These are phyloP conservation scores for Gorilla gorilla DNA, from an alignment of 2,113 vertebrate genomes.

Conservation along the genomic window DNA sequence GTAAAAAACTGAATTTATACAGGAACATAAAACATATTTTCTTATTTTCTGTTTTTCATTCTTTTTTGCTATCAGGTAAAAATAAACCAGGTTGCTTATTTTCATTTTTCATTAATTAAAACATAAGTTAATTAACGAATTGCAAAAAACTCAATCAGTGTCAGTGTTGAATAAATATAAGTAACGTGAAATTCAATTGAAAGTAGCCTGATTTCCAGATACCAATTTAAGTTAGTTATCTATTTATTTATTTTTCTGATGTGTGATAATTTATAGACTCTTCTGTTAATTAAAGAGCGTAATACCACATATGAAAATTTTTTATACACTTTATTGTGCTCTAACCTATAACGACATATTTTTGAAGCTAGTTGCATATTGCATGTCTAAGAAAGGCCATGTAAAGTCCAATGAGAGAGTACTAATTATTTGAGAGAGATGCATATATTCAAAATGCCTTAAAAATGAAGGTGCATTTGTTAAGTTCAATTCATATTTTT, in stretches of 20 bases:
- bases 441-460: not conserved
- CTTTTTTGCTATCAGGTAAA: not conserved
- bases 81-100: not conserved
- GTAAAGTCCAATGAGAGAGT: not conserved
- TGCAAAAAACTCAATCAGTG: not conserved
- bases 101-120: not conserved
- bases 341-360: not conserved
- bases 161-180: not conserved
- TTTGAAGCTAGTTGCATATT: not conserved
- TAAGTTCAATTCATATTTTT: not conserved
- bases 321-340: not conserved
- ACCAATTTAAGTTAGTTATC: not conserved
- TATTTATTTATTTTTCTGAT: not conserved
- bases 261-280: not conserved
- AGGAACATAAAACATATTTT: not conserved
- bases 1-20: not conserved
- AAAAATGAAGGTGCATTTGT: not conserved
- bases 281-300: constrained; percentile 3
- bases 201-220: not conserved
- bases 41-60: not conserved
- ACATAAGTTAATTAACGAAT: not conserved
- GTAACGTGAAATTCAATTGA: not conserved
- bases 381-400: not conserved
- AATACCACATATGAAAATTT: not conserved
- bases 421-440: not conserved